phyloP scores from a whole-genome alignment of 2,113 vertebrate genomes.

The Alosa alosa region DNA sequence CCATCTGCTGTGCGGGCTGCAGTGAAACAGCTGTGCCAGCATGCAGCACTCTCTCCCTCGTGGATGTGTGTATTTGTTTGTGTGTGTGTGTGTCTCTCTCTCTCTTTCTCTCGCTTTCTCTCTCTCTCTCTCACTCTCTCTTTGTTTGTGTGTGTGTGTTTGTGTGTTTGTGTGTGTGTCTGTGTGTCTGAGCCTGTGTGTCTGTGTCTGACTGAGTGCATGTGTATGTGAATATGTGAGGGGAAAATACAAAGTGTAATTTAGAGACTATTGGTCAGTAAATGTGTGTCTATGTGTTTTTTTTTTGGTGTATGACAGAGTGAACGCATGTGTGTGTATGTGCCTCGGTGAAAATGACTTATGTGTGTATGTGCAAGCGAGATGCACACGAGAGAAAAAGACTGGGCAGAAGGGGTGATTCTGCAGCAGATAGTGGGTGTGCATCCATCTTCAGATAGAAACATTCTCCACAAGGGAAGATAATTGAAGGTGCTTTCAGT shows the following conservation, averaged over 20 bases:
- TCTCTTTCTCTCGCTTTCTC: no score
- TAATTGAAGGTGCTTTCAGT: neutral
- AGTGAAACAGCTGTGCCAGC: constrained; percentile 30
- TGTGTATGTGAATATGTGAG: neutral
- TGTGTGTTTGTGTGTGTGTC: neutral
- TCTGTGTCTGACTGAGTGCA: neutral
- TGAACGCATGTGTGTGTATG: neutral
- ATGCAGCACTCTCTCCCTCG: neutral
- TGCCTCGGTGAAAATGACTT: neutral
- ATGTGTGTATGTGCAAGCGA: neutral
- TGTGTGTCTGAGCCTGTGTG: neutral
- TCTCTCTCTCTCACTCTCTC: neutral
- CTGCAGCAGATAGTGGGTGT: neutral
- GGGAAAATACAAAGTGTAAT: neutral
- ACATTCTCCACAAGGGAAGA: neutral
- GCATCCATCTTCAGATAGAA: neutral
- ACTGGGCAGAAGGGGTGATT: neutral
- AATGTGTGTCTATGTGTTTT: neutral
- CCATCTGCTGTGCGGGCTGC: constrained; percentile 37
- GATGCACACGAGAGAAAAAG: neutral
- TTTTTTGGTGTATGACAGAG: neutral
- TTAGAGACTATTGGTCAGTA: neutral
- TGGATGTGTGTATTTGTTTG: neutral
- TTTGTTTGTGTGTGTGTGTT: neutral
- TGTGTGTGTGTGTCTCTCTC: neutral